Conservation (phyloP, 2,797 vertebrate genomes). For the Girardinus metallicus region DNA sequence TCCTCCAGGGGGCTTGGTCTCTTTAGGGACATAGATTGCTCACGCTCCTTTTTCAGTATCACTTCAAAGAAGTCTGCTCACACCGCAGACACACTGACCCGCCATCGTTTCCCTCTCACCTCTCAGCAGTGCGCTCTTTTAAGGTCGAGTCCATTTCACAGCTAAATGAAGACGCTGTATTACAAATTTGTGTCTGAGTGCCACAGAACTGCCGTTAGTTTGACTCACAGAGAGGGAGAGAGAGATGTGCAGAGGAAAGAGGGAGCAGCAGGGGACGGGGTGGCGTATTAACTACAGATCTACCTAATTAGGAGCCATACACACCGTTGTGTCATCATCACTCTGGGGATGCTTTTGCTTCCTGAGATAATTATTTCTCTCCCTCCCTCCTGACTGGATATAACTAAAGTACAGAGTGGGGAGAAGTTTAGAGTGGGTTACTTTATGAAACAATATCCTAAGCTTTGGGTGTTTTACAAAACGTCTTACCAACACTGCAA, state of each 20-base stretch:
- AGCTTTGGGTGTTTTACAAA: background rate
- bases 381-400: slow-evolving; percentile 31
- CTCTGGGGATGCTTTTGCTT: slow-evolving; percentile 57
- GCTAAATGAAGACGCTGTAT: slow-evolving; percentile 43
- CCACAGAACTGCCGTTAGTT: slow-evolving; percentile 39
- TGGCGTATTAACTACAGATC: slow-evolving; percentile 69
- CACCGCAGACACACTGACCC: slow-evolving; percentile 19
- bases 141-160: slow-evolving; percentile 49
- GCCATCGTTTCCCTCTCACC: slow-evolving; percentile 13
- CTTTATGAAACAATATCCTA: background rate
- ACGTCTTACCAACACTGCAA: background rate
- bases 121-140: slow-evolving; percentile 15
- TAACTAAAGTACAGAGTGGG: background rate
- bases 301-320: slow-evolving; percentile 69
- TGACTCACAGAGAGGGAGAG: slow-evolving; percentile 25
- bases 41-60: slow-evolving; percentile 11
- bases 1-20: slow-evolving; percentile 15
- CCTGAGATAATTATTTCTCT: slow-evolving; percentile 66
- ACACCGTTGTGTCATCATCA: slow-evolving; percentile 52
- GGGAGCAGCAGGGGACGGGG: slow-evolving; percentile 55
- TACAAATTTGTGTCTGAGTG: slow-evolving; percentile 37
- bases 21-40: slow-evolving; percentile 12
- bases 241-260: slow-evolving; percentile 27
- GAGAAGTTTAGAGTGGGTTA: background rate
- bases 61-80: slow-evolving; percentile 7